phyloP scores from a whole-genome alignment of 1,140 invertebrate species.

The Chironomus tepperi region DNA sequence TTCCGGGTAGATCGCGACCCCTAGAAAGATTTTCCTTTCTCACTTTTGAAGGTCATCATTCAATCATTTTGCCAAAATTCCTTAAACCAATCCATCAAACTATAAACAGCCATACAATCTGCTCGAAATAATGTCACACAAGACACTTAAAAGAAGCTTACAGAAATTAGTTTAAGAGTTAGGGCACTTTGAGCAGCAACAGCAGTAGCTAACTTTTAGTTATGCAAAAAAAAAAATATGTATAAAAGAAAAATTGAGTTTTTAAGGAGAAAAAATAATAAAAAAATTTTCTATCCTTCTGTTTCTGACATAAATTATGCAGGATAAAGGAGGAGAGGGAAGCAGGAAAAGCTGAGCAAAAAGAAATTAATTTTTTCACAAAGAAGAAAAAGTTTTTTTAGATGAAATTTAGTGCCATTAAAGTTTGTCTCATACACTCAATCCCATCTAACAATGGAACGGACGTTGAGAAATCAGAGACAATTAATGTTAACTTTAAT shows the following conservation, averaged over 20 bases:
- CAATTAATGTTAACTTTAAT: background rate
- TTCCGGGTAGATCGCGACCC: too few species aligned
- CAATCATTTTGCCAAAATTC: too few species aligned
- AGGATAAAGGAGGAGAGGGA: background rate
- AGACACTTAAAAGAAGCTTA: too few species aligned
- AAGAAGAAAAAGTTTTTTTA: conserved; percentile 3
- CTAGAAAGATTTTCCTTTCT: too few species aligned
- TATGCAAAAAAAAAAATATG: background rate
- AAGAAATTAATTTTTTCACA: too few species aligned
- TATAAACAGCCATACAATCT: too few species aligned
- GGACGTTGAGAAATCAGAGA: background rate
- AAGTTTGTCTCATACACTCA: background rate
- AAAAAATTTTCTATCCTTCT: conserved; percentile 2
- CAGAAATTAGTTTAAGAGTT: too few species aligned
- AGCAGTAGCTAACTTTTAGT: background rate
- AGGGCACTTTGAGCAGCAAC: too few species aligned
- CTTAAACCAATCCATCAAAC: too few species aligned
- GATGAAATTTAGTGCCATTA: conserved; percentile 4
- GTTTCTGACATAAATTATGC: conserved; percentile 17
- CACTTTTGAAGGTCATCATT: too few species aligned
- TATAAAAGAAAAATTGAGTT: conserved; percentile 11
- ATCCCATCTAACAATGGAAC: background rate
- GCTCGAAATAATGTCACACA: too few species aligned
- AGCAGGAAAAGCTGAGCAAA: too few species aligned
- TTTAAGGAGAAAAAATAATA: background rate